Evolutionary conservation across 2,113 vertebrate genomes (phyloP), one percentile per base, ranked within the genome.

Genomic region (Cervus canadensis): DNA sequence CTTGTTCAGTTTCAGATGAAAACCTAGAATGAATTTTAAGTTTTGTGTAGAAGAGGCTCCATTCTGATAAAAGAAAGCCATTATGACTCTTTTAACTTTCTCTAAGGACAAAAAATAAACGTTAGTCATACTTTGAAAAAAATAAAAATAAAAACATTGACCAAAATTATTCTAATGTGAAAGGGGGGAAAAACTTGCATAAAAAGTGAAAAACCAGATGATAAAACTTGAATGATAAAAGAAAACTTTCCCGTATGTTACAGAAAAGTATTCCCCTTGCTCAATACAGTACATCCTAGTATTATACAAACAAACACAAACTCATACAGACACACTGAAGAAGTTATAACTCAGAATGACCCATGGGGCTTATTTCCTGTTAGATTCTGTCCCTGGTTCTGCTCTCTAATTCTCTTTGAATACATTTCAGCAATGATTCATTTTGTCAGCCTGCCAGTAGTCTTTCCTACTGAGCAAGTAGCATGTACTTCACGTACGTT

Each of bases 251-350:
- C 97, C 52, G 28, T 92, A 96, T 82, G 28, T 92, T 92, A 88
- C 97, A 96, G 94, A 85, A 86, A 87, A 64, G 52, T 15, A 89
- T 92, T 89, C 56, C 89, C 81, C 96, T 98, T 98, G 85, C 96
- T 97, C 94, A 90, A 91, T 85, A n/a, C 57, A 90, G 82, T 60
- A 98, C 81, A 94, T 96, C 87, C 96, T 97, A 40, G 40, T 96
- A 86, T 96, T 98, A 97, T 94, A 97, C 87, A 98, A 97, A 96
- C 95, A 97, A 97, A 95, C 50, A 83, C 81, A 83, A 98, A 93
- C 82, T 92, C 96, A 92, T 43, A 60, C 57, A 96, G 97, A 92
- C 87, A 40, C 85, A 74, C 26, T 85, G 67, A 52, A 87, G 95
- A 95, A 52, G 25, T 56, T 26, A 28, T 90, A 96, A 95, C 88